Evolutionary conservation across 2,113 vertebrate genomes (phyloP), one percentile per base, ranked within the genome.

Genomic region (Lipotes vexillifer): DNA sequence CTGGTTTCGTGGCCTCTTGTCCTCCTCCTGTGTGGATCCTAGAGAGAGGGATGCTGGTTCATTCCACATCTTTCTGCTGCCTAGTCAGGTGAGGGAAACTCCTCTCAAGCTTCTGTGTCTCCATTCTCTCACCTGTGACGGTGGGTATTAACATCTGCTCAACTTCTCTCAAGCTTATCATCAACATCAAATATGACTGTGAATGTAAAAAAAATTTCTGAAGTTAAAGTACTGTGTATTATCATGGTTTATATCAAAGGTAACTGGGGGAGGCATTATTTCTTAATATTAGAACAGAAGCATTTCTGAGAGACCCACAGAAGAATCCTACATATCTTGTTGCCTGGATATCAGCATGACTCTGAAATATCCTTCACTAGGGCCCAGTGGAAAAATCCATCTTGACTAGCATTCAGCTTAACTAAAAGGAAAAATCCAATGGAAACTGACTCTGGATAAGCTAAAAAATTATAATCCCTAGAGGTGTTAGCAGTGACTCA

Each of bases 271-370:
- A 68, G 11, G 31, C 31, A n/a, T 41, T 61, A 17, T 25, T 72
- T 59, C 72, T 86, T 31, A 84, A 15, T 66, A 63, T 63, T 49
- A 82, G 44, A 31, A 18, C 12, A 13, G 46, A 57, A 41, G 55
- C 44, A 25, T 72, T 68, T 87, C 69, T 55, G 33, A 63, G 84
- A 25, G 10, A 29, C 11, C 44, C 38, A 29, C 15, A 46, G 6
- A 83, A 82, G 68, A 78, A 55, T 46, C 66, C 25, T 3, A 25
- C n/a, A 5, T 33, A 6, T 78, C 31, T 27, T 25, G 29, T 15
- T 66, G 33, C 14, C 36, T 2, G 3, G 36, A 18, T 23, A 20
- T 15, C n/a, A 49, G 61, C 4, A 1, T 0, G 6, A 4, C 11
- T 59, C 55, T 49, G 31, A 15, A 20, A 0, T n/a, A n/a, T 15